Percentiles rank a stretch among this genome's conserved stretches.
These are phyloP conservation scores for Petrosia ficiformis DNA, from an alignment of 37 sponge, comb jelly and placozoan species.

Conservation along the genomic window DNA sequence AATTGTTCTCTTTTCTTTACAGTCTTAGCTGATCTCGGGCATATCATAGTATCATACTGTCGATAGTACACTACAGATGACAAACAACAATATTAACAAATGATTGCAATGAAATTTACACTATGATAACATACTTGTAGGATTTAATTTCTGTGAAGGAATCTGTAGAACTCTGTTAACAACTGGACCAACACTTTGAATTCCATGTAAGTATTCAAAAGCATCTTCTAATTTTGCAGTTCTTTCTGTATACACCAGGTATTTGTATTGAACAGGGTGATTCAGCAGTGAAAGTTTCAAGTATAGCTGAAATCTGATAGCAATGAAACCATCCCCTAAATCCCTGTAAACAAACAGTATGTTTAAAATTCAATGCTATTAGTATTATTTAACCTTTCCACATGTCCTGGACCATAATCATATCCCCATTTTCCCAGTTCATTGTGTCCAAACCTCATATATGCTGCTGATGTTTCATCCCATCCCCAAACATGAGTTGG, in stretches of 20 bases:
- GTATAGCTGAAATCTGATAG: background rate
- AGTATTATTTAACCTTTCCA: background rate
- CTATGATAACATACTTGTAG: background rate
- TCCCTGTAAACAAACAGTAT: conserved; percentile 17
- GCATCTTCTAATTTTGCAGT: background rate
- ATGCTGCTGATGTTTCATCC: conserved; percentile 4
- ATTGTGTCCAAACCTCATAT: conserved; percentile 28
- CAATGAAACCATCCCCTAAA: conserved; percentile 5
- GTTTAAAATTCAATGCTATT: background rate
- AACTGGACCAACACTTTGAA: background rate
- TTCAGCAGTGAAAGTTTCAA: background rate
- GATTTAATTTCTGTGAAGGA: background rate
- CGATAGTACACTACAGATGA: background rate
- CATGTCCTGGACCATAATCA: conserved; percentile 9
- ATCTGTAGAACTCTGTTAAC: conserved; percentile 1
- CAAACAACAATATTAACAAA: background rate
- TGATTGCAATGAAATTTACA: too few relatives aligned
- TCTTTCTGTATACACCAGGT: conserved; percentile 18
- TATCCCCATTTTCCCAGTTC: conserved; percentile 30
- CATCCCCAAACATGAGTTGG: conserved; percentile 25
- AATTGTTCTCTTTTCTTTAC: too few relatives aligned
- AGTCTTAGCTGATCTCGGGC: too few relatives aligned
- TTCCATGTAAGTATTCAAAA: conserved; percentile 7
- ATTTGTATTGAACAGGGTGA: conserved; percentile 34
- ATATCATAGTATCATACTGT: conserved; percentile 54